These are phyloP conservation scores for Protomyctophum bolini DNA, from an alignment of 2,113 vertebrate species.

Conservation along the genomic window DNA sequence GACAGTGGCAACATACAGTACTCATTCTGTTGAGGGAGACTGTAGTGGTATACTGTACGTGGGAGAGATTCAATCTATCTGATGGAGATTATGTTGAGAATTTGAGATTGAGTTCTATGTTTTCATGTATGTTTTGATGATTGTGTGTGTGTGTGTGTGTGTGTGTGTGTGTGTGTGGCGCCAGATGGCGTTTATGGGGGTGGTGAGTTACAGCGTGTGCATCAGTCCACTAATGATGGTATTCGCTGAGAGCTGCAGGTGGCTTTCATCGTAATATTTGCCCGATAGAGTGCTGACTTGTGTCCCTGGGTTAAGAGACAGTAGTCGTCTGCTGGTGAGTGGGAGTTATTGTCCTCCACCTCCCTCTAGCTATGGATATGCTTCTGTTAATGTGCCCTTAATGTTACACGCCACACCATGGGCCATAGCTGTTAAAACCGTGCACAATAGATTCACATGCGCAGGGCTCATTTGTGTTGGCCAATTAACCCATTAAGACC, in stretches of 20 bases:
- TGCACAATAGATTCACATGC: not conserved
- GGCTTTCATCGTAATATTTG: constrained; percentile 53
- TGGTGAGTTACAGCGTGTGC: constrained; percentile 49
- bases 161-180: constrained; percentile 32
- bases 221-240: constrained; percentile 52
- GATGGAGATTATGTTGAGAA: constrained; percentile 17
- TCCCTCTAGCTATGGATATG: not conserved
- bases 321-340: constrained; percentile 34
- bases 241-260: constrained; percentile 60
- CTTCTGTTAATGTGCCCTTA: not conserved
- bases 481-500: not conserved
- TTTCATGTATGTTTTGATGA: constrained; percentile 22
- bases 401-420: not conserved
- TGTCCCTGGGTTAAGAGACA: constrained; percentile 48
- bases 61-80: constrained; percentile 31
- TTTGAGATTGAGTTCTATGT: not conserved
- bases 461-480: too few species aligned
- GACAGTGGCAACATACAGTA: constrained; percentile 16
- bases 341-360: constrained; percentile 9
- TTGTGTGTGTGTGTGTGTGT: constrained; percentile 30
- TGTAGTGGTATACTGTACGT: not conserved
- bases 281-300: constrained; percentile 55
- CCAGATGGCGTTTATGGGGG: constrained; percentile 54
- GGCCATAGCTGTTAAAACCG: not conserved
- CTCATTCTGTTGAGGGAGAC: too few species aligned